phyloP scores from a whole-genome alignment of 2,888 invertebrate species.

The Desoria tigrina region DNA sequence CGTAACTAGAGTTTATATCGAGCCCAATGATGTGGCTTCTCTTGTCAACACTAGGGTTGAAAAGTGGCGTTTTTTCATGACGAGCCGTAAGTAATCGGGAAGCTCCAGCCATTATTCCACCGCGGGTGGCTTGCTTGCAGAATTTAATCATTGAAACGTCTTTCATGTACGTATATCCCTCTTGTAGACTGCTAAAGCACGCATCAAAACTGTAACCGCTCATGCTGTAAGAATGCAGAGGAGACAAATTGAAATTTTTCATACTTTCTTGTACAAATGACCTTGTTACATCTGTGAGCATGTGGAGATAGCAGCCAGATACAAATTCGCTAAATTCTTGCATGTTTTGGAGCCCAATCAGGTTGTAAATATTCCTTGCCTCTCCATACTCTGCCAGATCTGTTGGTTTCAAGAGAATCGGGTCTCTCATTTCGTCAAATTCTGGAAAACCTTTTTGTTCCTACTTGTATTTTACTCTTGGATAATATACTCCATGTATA shows the following conservation, averaged over 20 bases:
- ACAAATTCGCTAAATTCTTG: background rate
- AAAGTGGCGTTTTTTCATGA: background rate
- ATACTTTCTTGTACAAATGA: too few species aligned
- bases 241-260: background rate
- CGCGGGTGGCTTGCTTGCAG: background rate
- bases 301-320: too few species aligned
- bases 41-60: background rate
- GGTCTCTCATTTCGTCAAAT: background rate
- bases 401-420: background rate
- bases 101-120: background rate
- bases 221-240: background rate
- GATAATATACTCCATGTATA: too few species aligned
- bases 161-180: background rate
- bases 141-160: background rate
- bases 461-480: too few species aligned
- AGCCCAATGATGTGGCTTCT: background rate
- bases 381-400: background rate
- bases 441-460: background rate
- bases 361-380: background rate
- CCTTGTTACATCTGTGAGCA: too few species aligned
- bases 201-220: background rate
- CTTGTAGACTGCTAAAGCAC: background rate
- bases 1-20: background rate
- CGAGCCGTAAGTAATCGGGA: background rate
- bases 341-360: background rate